Evolutionary conservation across 2,113 vertebrate species (phyloP), one percentile per base, ranked within the genome.

Genomic region (Brachypteracias leptosomus): DNA sequence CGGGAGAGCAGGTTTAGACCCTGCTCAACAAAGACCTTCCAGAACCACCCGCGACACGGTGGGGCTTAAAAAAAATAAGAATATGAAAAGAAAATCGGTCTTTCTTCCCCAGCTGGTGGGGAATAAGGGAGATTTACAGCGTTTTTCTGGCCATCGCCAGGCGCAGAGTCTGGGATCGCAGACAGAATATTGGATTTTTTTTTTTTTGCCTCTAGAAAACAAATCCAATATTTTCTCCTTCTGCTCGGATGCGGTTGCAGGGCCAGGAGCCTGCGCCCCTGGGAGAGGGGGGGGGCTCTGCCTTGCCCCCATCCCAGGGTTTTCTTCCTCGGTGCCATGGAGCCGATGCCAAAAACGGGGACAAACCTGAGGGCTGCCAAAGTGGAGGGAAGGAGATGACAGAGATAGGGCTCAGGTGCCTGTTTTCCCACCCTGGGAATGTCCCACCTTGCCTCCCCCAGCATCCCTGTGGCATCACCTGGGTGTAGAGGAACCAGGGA

Each of bases 161-260:
- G 81, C 51, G 3, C 28, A 0, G 94, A 92, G 93, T 89, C 93
- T 91, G 93, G 44, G 58, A 85, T 72, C 3, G 42, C 96, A 97
- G 96, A 96, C 96, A 89, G 93, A 94, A 94, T 97, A 96, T 97
- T 95, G 97, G 93, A 94, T 95, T 97, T 83, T 90, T 36, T 71
- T 90, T 36, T 71, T 67, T 95, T 54, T 62, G 58, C 21, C 62
- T 92, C 77, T 81, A 72, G 83, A 75, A 96, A 96, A 93, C 85
- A 95, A 97, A 97, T 95, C 85, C 93, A 93, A 95, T 97, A 95
- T 93, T 91, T 97, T 95, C 80, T 95, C 67, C 51, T 97, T 88
- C 81, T 55, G 88, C 76, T 80, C 88, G 31, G 89, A 80, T 38
- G 90, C 16, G 17, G 67, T 52, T 44, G 95, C 85, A 33, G 80